Percentiles rank a stretch among this genome's conserved stretches.
phyloP scores from a whole-genome alignment of 2,888 invertebrate genomes.

The Cantharis rufa region DNA sequence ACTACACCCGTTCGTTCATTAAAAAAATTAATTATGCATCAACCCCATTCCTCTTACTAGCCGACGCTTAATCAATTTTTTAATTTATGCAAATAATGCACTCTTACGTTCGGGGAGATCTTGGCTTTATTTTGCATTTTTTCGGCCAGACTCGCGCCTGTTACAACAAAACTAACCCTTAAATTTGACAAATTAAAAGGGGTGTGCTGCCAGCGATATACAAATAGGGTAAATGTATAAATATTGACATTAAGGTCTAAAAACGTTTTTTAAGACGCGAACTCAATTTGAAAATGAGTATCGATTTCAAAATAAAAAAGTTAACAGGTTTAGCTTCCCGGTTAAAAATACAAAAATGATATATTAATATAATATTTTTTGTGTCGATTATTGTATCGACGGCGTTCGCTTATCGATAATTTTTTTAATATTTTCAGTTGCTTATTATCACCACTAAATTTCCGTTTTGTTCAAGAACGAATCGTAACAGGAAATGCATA shows the following conservation, averaged over 20 bases:
- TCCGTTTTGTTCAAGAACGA: conserved; percentile 37
- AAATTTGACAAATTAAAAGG: conserved; percentile 35
- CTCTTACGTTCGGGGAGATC: neutral
- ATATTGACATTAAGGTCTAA: conserved; percentile 37
- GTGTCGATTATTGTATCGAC: neutral
- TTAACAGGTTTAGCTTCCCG: neutral
- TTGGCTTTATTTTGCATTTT: neutral
- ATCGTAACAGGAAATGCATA: conserved; percentile 38
- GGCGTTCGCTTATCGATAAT: conserved; percentile 1
- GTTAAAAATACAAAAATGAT: neutral
- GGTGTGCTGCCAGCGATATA: conserved; percentile 23
- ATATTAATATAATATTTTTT: neutral
- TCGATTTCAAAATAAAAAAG: conserved; percentile 29
- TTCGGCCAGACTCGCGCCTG: neutral
- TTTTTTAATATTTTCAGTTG: neutral
- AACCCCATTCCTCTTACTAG: conserved; percentile 10
- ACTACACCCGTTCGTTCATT: conserved; percentile 43
- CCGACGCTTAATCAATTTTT: neutral
- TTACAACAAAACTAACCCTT: conserved; percentile 23
- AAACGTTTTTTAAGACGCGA: conserved; percentile 33
- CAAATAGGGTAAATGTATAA: conserved; percentile 33
- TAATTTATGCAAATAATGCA: neutral
- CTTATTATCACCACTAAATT: conserved; percentile 34
- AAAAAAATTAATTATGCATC: conserved; percentile 29
- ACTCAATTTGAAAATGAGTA: conserved; percentile 34